Percentiles rank a stretch among this genome's conserved stretches.
Conservation (phyloP, 2,113 vertebrate species). For the Scomber colias region DNA sequence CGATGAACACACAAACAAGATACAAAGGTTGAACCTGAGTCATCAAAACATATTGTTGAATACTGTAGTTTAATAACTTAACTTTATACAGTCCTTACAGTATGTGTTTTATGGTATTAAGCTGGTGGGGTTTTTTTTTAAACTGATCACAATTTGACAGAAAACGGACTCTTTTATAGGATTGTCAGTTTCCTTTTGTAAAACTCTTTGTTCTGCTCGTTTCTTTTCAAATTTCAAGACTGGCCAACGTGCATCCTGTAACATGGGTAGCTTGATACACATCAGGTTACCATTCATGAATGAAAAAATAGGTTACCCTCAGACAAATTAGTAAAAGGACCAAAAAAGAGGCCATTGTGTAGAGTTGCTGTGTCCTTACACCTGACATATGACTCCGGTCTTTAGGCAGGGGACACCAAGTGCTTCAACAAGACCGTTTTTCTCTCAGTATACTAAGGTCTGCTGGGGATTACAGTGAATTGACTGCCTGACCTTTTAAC, state of each 20-base stretch:
- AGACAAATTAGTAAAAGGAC: slow-evolving; percentile 40
- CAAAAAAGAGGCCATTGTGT: slow-evolving; percentile 45
- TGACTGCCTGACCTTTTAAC: slow-evolving; percentile 53
- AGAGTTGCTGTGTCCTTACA: slow-evolving; percentile 60
- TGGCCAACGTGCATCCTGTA: slow-evolving; percentile 2
- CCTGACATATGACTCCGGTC: slow-evolving; percentile 75
- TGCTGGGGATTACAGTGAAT: slow-evolving; percentile 50
- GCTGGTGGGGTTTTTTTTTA: neutral
- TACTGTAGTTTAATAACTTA: neutral
- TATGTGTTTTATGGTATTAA: neutral
- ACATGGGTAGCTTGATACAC: neutral
- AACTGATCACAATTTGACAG: neutral
- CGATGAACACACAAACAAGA: too few species aligned
- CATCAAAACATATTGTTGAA: neutral
- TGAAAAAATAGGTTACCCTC: slow-evolving; percentile 1
- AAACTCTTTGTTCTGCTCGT: neutral
- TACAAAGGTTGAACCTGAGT: slow-evolving; percentile 15
- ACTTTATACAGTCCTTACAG: neutral
- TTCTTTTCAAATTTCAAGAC: neutral
- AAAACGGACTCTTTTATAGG: neutral
- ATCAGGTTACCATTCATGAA: neutral
- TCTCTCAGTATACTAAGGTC: slow-evolving; percentile 31
- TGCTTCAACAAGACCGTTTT: slow-evolving; percentile 51
- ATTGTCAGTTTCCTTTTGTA: neutral
- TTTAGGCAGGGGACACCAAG: slow-evolving; percentile 60